Evolutionary conservation across 2,888 invertebrate genomes (phyloP), one percentile per base, ranked within the genome.

Genomic region (Aleiodes leptofemur): DNA sequence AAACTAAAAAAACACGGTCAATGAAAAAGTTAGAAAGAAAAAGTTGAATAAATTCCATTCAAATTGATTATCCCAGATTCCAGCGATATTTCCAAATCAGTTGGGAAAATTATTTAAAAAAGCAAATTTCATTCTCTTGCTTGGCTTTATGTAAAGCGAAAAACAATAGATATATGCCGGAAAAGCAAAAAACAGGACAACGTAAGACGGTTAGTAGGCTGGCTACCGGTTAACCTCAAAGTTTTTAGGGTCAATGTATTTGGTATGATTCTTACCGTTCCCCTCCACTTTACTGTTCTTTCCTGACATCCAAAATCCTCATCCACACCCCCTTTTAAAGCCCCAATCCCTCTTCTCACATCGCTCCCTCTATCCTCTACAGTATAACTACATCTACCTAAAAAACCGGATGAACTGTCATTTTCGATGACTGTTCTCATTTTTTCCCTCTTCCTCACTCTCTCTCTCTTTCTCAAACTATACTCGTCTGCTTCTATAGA

Each of bases 161-260:
- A 29, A 56, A 70, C 70, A 14, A 23, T 51, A 61, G 82, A 23
- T 23, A 23, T 23, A 23, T 23, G 23, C 23, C 23, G 23, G 23
- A 23, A 23, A 2, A 23, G 23, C 23, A 23, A 2, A 2, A 23
- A 23, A 1, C 23, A 23, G 23, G 23, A 23, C 2, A 23, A 23
- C 77, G 78, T 74, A 79, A 84, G 76, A 86, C 80, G 85, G 86
- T 86, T 86, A 86, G 86, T 86, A 86, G 84, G 83, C 80, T 85
- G 81, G 76, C 72, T 81, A 80, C 14, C 61, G 81, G 83, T 83
- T 84, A 82, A 81, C 79, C 81, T 79, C 79, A 81, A 83, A 82
- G 81, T 51, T 4, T 29, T 23, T 11, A 64, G 84, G 83, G 82
- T 85, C 85, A 84, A 86, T 81, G 85, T 85, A 82, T 85, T 84